Conservation (phyloP, 2,797 vertebrate species). For the Vultur gryphus region DNA sequence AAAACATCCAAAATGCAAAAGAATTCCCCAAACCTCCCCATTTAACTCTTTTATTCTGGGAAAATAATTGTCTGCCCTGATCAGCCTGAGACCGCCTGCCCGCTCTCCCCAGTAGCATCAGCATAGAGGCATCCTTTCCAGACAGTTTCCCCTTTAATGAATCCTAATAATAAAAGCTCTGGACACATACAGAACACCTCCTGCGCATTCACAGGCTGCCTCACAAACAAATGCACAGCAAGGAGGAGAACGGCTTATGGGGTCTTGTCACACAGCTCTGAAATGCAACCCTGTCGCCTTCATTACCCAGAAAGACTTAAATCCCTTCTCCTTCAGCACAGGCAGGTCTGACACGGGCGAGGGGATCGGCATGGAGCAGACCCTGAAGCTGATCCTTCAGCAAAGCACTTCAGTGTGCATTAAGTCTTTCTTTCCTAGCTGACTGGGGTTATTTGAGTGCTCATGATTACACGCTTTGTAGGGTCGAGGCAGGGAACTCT, state of each 20-base stretch:
- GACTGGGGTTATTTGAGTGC: not conserved
- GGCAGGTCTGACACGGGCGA: not conserved
- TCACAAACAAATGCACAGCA: not conserved
- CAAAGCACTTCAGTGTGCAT: not conserved
- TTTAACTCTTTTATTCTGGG: not conserved
- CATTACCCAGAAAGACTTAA: not conserved
- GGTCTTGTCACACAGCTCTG: not conserved
- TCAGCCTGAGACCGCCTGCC: not conserved
- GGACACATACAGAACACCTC: not conserved
- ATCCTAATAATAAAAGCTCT: not conserved
- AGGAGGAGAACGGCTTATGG: not conserved
- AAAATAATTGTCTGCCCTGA: not conserved
- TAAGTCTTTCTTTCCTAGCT: not conserved
- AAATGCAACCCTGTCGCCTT: not conserved
- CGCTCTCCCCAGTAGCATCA: not conserved
- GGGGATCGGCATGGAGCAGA: not conserved
- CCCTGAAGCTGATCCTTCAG: not conserved
- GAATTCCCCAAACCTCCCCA: not conserved
- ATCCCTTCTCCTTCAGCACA: not conserved
- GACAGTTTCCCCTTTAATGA: not conserved
- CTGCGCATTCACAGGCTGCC: not conserved
- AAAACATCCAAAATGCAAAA: not conserved
- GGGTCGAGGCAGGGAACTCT: not conserved
- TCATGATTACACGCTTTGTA: not conserved
- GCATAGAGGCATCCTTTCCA: not conserved